phyloP scores from a whole-genome alignment of 2,113 vertebrate genomes.

The Syngnathus typhle region DNA sequence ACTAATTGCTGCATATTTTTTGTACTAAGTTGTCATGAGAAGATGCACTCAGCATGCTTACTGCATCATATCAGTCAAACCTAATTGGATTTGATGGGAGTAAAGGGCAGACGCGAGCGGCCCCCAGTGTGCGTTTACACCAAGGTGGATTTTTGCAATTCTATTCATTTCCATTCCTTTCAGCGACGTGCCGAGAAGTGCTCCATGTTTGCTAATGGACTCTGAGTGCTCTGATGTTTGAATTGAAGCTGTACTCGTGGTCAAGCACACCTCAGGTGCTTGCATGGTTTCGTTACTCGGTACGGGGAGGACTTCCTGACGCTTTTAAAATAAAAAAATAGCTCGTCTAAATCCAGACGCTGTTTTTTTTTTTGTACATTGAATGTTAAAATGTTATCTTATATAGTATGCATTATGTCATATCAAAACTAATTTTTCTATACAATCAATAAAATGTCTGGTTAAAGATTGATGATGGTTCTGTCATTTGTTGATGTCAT shows the following conservation, averaged over 20 bases:
- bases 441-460: constrained; percentile 77
- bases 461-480: constrained; percentile 45
- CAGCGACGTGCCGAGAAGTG: constrained; percentile 16
- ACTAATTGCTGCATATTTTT: background rate
- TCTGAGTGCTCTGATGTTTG: constrained; percentile 22
- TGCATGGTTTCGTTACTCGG: constrained; percentile 6
- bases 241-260: constrained; percentile 28
- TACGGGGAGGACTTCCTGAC: constrained; percentile 14
- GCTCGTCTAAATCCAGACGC: constrained; percentile 62
- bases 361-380: constrained; percentile 73
- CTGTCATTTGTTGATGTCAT: background rate
- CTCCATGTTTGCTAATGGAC: constrained; percentile 9
- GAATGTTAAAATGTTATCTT: constrained; percentile 79
- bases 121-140: constrained; percentile 5
- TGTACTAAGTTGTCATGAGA: background rate
- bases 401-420: constrained; percentile 81
- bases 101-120: background rate
- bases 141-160: constrained; percentile 14
- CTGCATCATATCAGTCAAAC: background rate
- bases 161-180: constrained; percentile 30
- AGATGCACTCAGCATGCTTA: background rate
- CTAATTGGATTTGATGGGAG: background rate
- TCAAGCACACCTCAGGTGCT: constrained; percentile 33
- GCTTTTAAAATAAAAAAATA: constrained; percentile 61
- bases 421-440: constrained; percentile 80